A percentile compares a stretch with the other conserved stretches of the same genome.
Conservation (phyloP, 2,888 invertebrate genomes). For the Cryptocheilus praepositus region DNA sequence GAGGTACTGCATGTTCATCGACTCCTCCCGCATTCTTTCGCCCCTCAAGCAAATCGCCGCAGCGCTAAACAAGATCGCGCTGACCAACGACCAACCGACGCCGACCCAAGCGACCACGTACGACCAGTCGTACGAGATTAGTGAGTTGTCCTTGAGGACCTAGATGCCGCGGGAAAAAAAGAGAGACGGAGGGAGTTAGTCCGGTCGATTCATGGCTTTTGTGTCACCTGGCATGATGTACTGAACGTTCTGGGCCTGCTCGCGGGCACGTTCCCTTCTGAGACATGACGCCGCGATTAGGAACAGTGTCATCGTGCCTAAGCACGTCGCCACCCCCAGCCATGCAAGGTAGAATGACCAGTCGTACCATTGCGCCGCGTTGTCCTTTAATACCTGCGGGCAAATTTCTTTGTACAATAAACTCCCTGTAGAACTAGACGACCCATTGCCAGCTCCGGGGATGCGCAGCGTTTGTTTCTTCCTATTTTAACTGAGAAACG, state of each 20-base stretch:
- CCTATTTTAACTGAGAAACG: too few relatives aligned
- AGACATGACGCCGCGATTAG: constrained; percentile 88
- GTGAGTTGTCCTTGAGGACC: constrained; percentile 90
- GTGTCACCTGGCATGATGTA: constrained; percentile 91
- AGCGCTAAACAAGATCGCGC: constrained; percentile 94
- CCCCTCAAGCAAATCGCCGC: constrained; percentile 96
- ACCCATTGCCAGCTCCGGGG: too few relatives aligned
- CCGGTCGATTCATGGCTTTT: constrained; percentile 46
- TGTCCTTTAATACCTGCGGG: constrained; percentile 83
- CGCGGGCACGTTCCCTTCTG: constrained; percentile 84
- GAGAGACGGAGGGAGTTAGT: constrained; percentile 59
- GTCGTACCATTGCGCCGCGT: constrained; percentile 85
- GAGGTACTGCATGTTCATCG: constrained; percentile 97
- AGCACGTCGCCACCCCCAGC: constrained; percentile 86
- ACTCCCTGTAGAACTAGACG: too few relatives aligned
- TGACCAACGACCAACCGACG: constrained; percentile 92
- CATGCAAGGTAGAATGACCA: constrained; percentile 92
- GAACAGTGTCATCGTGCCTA: constrained; percentile 86
- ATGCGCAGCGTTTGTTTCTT: too few relatives aligned
- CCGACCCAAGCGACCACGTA: constrained; percentile 98
- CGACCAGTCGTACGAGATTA: constrained; percentile 96
- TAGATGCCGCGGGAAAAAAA: constrained; percentile 73
- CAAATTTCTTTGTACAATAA: constrained; percentile 24
- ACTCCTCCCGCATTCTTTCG: constrained; percentile 95
- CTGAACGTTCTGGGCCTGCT: constrained; percentile 87